These are phyloP conservation scores for Dryococelus australis DNA, from an alignment of 2,888 invertebrate species.

Conservation along the genomic window DNA sequence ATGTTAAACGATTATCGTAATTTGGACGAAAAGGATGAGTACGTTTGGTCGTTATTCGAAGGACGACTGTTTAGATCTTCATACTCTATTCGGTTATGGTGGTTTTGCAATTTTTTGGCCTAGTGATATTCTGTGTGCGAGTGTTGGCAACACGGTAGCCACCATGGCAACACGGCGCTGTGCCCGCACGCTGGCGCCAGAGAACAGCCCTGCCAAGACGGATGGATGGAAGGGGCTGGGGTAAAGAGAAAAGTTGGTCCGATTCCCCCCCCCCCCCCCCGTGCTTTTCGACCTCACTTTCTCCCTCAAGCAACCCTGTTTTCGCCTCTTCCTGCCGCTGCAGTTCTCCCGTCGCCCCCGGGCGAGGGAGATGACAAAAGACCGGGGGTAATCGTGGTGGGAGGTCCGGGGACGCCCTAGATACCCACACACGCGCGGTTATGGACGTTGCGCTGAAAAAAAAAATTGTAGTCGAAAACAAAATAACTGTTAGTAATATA, in stretches of 20 bases:
- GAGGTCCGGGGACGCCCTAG: background rate
- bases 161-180: too few relatives aligned
- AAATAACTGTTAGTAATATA: too few relatives aligned
- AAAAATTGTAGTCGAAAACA: background rate
- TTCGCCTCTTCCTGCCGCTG: background rate
- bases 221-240: background rate
- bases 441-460: background rate
- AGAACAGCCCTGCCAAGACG: background rate
- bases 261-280: too few relatives aligned
- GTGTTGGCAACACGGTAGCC: too few relatives aligned
- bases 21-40: too few relatives aligned
- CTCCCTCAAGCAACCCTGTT: background rate
- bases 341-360: background rate
- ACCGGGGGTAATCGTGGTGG: background rate
- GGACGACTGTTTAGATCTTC: too few relatives aligned
- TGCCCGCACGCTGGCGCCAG: background rate
- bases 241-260: background rate
- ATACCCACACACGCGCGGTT: background rate
- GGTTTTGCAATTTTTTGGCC: too few relatives aligned
- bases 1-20: too few relatives aligned
- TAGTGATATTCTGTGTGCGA: too few relatives aligned
- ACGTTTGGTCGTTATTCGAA: too few relatives aligned
- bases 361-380: conserved; percentile 3
- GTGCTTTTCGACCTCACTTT: background rate
- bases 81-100: too few relatives aligned